Conservation (phyloP, 1,140 invertebrate species). For the Lepidotrigona ventralis region DNA sequence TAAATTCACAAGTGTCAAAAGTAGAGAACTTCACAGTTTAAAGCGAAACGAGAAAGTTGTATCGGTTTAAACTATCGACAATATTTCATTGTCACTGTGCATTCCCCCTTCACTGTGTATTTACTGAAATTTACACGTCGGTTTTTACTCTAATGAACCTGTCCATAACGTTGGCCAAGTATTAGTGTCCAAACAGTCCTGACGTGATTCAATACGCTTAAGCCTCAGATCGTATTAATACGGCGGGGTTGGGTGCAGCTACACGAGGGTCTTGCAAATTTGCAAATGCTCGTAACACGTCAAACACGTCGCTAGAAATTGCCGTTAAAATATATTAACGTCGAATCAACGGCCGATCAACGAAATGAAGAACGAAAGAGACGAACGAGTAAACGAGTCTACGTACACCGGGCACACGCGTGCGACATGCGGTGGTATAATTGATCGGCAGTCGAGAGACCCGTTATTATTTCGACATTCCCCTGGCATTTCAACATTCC, state of each 20-base stretch:
- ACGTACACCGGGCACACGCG: not conserved
- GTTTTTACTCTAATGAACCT: not conserved
- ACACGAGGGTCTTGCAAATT: not conserved
- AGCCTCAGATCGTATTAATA: not conserved
- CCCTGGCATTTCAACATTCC: conserved; percentile 15
- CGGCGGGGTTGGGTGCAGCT: not conserved
- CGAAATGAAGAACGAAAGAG: not conserved
- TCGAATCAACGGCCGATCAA: not conserved
- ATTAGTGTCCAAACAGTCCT: not conserved
- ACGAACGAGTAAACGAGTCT: not conserved
- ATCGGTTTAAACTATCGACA: no score
- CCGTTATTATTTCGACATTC: conserved; percentile 40
- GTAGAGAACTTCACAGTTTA: no score
- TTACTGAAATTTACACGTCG: not conserved
- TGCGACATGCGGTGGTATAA: not conserved
- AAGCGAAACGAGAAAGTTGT: no score
- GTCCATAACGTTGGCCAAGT: not conserved
- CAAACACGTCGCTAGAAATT: not conserved
- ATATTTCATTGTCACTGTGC: no score
- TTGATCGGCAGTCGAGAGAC: not conserved
- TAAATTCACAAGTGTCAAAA: no score
- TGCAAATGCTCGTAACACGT: not conserved
- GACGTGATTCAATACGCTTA: not conserved
- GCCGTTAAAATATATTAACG: not conserved
- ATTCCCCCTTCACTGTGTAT: no score